Evolutionary conservation across 2,888 invertebrate genomes (phyloP).

Genomic region (Scaptomyza flava): DNA sequence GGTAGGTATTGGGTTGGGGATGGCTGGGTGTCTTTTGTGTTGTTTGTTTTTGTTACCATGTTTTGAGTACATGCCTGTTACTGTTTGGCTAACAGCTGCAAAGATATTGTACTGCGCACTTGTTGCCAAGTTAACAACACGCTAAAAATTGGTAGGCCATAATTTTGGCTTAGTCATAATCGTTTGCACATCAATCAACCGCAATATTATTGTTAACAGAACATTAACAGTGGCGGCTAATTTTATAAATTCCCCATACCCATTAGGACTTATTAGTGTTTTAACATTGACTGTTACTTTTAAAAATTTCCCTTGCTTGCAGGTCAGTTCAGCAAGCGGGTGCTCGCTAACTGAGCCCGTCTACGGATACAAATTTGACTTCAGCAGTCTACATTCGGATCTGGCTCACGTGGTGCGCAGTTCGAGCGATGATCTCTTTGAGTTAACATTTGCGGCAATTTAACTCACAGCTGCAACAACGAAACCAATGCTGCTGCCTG

Average conservation of each 20-base stretch:
- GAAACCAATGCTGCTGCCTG: slow-evolving; percentile 81
- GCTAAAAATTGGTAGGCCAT: slow-evolving; percentile 19
- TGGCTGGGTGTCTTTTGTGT: slow-evolving; percentile 22
- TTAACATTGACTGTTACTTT: slow-evolving; percentile 25
- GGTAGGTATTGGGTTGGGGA: slow-evolving; percentile 52
- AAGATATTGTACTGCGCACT: slow-evolving; percentile 61
- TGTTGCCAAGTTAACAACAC: slow-evolving; percentile 62
- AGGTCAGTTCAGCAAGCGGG: slow-evolving; percentile 70
- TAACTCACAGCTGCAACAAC: slow-evolving; percentile 77
- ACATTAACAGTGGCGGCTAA: slow-evolving; percentile 10
- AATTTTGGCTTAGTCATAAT: slow-evolving; percentile 1
- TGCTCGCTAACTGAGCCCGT: slow-evolving; percentile 82
- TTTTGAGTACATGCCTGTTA: slow-evolving; percentile 17
- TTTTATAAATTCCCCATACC: slow-evolving; percentile 3
- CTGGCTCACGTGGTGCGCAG: slow-evolving; percentile 74
- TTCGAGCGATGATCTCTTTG: slow-evolving; percentile 71
- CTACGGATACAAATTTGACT: slow-evolving; percentile 82
- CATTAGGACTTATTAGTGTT: not conserved
- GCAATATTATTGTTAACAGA: slow-evolving; percentile 23
- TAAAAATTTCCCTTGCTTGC: slow-evolving; percentile 8
- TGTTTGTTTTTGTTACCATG: slow-evolving; percentile 49
- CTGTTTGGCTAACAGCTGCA: slow-evolving; percentile 36
- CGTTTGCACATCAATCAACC: slow-evolving; percentile 24
- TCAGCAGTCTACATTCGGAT: slow-evolving; percentile 79
- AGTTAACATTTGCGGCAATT: slow-evolving; percentile 82